Percentiles rank a stretch among this genome's conserved stretches.
phyloP scores from a whole-genome alignment of 2,113 vertebrate genomes.

The Psilopsiagon aurifrons region DNA sequence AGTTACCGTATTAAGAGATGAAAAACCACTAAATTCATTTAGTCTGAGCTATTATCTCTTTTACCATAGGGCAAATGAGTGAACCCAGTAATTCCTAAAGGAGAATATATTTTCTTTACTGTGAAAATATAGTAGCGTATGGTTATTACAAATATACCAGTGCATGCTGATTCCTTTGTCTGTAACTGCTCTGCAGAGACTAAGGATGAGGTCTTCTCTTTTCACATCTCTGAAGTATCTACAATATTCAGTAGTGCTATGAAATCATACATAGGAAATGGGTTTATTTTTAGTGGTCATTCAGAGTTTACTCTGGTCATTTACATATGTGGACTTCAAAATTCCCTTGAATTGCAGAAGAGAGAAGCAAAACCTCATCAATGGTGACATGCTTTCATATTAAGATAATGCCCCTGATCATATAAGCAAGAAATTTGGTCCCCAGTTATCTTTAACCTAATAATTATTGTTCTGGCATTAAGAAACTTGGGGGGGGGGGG shows the following conservation, averaged over 20 bases:
- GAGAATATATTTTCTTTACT: neutral
- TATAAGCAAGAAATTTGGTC: neutral
- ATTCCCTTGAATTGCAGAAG: neutral
- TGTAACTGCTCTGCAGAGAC: neutral
- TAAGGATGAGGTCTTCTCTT: neutral
- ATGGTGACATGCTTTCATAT: neutral
- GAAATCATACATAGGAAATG: neutral
- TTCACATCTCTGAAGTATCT: neutral
- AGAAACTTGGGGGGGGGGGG: neutral
- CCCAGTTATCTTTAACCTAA: neutral
- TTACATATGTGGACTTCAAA: neutral
- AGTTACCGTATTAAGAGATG: neutral
- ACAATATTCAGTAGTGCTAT: neutral
- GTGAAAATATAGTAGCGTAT: neutral
- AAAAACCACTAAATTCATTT: neutral
- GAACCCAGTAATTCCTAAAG: neutral
- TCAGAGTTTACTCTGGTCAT: neutral
- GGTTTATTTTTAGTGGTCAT: neutral
- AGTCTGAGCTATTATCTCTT: neutral
- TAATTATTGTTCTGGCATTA: neutral
- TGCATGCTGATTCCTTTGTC: neutral
- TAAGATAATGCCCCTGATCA: neutral
- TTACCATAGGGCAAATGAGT: neutral
- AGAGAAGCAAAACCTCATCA: neutral
- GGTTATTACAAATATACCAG: neutral